Conservation (phyloP, 2,888 invertebrate species). For the Eumacrocentrus americanus region DNA sequence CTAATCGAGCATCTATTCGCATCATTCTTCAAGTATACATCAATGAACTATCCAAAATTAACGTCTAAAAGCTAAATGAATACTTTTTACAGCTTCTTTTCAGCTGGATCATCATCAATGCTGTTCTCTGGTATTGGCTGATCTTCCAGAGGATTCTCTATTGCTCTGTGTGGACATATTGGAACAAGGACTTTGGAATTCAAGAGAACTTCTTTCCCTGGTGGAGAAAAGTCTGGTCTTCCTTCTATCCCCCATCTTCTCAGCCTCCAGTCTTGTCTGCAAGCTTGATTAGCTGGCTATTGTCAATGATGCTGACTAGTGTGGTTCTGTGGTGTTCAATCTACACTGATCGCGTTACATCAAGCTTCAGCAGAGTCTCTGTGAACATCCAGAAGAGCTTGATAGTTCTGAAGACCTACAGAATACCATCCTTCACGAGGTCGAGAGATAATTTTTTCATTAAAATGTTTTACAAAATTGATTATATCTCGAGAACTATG, state of each 20-base stretch:
- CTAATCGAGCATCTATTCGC: conserved; percentile 29
- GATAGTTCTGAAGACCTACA: conserved; percentile 19
- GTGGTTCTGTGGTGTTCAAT: conserved; percentile 40
- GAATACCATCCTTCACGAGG: background rate
- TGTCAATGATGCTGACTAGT: conserved; percentile 48
- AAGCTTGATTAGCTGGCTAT: conserved; percentile 53
- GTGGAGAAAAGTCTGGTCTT: conserved; percentile 55
- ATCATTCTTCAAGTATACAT: conserved; percentile 44
- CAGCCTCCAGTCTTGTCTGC: conserved; percentile 48
- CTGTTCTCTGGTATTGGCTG: conserved; percentile 53
- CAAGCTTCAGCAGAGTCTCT: background rate
- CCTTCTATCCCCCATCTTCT: conserved; percentile 47
- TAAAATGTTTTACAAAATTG: too few species aligned
- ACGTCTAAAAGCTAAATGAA: conserved; percentile 6
- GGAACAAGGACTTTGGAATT: conserved; percentile 49
- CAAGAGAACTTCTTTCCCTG: conserved; percentile 43
- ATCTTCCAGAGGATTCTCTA: conserved; percentile 52
- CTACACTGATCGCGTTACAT: conserved; percentile 16
- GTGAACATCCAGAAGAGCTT: conserved; percentile 23
- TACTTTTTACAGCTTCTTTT: conserved; percentile 41
- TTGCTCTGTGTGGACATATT: conserved; percentile 50
- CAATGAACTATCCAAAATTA: background rate
- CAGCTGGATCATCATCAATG: conserved; percentile 47
- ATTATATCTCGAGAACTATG: too few species aligned
- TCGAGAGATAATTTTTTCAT: background rate